Conservation (phyloP, 1,140 invertebrate genomes). For the Drosophila paulistorum region DNA sequence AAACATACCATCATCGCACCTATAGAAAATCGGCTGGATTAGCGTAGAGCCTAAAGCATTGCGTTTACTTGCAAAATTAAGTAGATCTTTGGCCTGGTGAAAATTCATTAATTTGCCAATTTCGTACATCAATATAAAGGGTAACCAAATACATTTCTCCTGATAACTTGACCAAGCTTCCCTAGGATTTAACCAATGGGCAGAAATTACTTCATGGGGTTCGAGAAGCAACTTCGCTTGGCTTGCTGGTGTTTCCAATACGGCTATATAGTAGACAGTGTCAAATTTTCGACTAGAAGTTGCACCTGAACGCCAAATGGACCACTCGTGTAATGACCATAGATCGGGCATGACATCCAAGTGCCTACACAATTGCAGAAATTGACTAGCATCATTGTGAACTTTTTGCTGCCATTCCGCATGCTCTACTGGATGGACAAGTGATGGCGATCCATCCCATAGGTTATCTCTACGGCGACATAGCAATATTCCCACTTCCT, state of each 20-base stretch:
- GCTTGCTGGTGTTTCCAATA: slow-evolving; percentile 83
- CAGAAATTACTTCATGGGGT: slow-evolving; percentile 54
- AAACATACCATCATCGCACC: slow-evolving; percentile 70
- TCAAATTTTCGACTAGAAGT: slow-evolving; percentile 86
- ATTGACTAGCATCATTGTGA: slow-evolving; percentile 88
- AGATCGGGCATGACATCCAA: slow-evolving; percentile 91
- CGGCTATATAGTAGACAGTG: slow-evolving; percentile 90
- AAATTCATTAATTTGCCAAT: slow-evolving; percentile 83
- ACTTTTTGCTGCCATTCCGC: slow-evolving; percentile 83
- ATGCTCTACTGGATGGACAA: slow-evolving; percentile 41
- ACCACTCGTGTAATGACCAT: slow-evolving; percentile 92
- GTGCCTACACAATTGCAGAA: slow-evolving; percentile 88
- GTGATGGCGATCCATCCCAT: slow-evolving; percentile 18
- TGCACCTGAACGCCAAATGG: slow-evolving; percentile 92
- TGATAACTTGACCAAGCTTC: slow-evolving; percentile 83
- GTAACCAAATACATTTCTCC: slow-evolving; percentile 87
- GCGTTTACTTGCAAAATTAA: slow-evolving; percentile 54
- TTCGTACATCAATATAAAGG: slow-evolving; percentile 84
- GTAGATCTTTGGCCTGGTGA: slow-evolving; percentile 81
- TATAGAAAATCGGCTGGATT: slow-evolving; percentile 83
- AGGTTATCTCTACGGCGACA: slow-evolving; percentile 74
- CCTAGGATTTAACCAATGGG: slow-evolving; percentile 53
- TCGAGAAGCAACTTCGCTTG: slow-evolving; percentile 54
- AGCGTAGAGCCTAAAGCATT: slow-evolving; percentile 79
- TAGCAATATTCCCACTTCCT: slow-evolving; percentile 93